Evolutionary conservation across 2,797 vertebrate species (phyloP).

Genomic region (Gambusia yucatana): DNA sequence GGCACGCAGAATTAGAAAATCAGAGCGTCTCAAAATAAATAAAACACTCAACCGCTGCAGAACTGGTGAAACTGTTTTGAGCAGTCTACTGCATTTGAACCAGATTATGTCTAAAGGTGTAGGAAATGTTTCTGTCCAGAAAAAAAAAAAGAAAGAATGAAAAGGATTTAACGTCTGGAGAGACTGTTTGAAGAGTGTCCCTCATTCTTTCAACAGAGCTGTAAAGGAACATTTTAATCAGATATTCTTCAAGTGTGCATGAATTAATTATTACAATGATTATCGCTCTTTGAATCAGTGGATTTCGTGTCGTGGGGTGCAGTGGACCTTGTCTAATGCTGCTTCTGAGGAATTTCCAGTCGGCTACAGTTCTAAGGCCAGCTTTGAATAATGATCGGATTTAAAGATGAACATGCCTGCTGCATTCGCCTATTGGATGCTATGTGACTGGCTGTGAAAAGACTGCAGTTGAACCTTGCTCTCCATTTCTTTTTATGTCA

Average conservation of each 20-base stretch:
- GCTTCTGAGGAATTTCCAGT: slow-evolving; percentile 46
- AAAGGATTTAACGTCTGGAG: slow-evolving; percentile 12
- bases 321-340: slow-evolving; percentile 41
- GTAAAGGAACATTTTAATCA: slow-evolving; percentile 48
- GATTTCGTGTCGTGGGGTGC: slow-evolving; percentile 29
- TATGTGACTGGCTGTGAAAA: slow-evolving; percentile 14
- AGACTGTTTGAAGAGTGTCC: slow-evolving; percentile 14
- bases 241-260: slow-evolving; percentile 38
- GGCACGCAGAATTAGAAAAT: background rate
- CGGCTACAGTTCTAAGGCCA: slow-evolving; percentile 34
- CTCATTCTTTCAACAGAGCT: slow-evolving; percentile 20
- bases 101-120: background rate
- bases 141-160: background rate
- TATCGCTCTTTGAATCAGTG: slow-evolving; percentile 36
- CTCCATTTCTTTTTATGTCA: slow-evolving; percentile 20
- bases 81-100: background rate
- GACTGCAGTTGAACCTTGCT: slow-evolving; percentile 25
- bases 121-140: background rate
- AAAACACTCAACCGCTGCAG: background rate
- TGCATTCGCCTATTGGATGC: slow-evolving; percentile 14
- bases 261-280: slow-evolving; percentile 46
- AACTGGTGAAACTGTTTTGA: slow-evolving; percentile 9
- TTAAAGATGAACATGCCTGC: slow-evolving; percentile 19
- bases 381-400: slow-evolving; percentile 30
- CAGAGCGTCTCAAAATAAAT: background rate